Conservation (phyloP, 2,888 invertebrate species). For the Parnassius apollo region DNA sequence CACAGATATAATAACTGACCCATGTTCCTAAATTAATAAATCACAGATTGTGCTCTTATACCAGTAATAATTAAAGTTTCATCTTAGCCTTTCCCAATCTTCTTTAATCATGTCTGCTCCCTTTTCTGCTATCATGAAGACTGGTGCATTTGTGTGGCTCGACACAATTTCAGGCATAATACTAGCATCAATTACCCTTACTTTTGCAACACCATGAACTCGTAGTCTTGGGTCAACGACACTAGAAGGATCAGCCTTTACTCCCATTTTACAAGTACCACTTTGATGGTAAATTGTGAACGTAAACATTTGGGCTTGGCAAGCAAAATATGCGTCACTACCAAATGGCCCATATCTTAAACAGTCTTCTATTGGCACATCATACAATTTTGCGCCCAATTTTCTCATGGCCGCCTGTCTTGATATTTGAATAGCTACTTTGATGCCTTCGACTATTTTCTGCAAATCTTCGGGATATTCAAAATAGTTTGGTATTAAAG, state of each 20-base stretch:
- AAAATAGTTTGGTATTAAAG: slow-evolving; percentile 91
- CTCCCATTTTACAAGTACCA: slow-evolving; percentile 85
- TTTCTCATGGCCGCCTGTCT: slow-evolving; percentile 80
- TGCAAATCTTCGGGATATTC: slow-evolving; percentile 82
- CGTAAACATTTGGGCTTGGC: slow-evolving; percentile 84
- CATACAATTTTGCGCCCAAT: slow-evolving; percentile 81
- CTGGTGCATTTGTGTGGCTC: slow-evolving; percentile 89
- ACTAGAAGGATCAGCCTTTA: slow-evolving; percentile 74
- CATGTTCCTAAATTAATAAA: slow-evolving; percentile 23
- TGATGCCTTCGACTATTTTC: slow-evolving; percentile 84
- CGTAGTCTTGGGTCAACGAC: slow-evolving; percentile 84
- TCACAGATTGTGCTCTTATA: slow-evolving; percentile 31
- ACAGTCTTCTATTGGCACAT: slow-evolving; percentile 83
- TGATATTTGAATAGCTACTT: slow-evolving; percentile 80
- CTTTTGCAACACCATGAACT: slow-evolving; percentile 84
- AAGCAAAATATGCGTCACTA: slow-evolving; percentile 86
- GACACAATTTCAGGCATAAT: slow-evolving; percentile 89
- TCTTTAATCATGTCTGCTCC: slow-evolving; percentile 86
- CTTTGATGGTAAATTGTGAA: slow-evolving; percentile 87
- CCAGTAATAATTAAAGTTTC: slow-evolving; percentile 7
- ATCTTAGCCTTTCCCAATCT: slow-evolving; percentile 54
- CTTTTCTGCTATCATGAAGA: slow-evolving; percentile 91
- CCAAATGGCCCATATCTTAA: slow-evolving; percentile 76
- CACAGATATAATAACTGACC: neutral
- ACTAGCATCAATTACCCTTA: slow-evolving; percentile 89